A percentile compares a stretch with the other conserved stretches of the same genome.
Conservation (phyloP, 2,113 vertebrate genomes). For the Phyllostomus hastatus region DNA sequence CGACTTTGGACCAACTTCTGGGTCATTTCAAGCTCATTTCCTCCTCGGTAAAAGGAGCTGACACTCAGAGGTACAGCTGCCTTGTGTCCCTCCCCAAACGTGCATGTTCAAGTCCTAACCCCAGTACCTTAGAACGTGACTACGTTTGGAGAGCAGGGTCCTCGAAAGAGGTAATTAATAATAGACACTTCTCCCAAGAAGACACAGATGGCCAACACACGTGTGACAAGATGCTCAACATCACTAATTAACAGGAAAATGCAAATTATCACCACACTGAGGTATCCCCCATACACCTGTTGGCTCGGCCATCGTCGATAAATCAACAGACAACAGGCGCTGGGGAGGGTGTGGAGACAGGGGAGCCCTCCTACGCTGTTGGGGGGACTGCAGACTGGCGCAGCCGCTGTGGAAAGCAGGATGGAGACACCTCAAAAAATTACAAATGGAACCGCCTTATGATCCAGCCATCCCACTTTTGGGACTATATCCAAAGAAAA, state of each 20-base stretch:
- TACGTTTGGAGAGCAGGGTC: fast-evolving
- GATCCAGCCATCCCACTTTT: neutral
- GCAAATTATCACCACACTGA: neutral
- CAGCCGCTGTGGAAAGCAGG: neutral
- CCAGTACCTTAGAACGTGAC: neutral
- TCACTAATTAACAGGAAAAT: neutral
- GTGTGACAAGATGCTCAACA: neutral
- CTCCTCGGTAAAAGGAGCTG: neutral
- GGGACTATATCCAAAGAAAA: neutral
- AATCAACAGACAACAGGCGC: neutral
- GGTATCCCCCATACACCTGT: neutral
- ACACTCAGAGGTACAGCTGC: neutral
- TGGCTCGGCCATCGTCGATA: neutral
- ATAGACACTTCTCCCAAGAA: neutral
- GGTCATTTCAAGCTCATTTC: neutral
- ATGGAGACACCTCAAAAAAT: neutral
- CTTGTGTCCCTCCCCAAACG: no score
- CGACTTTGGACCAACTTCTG: neutral
- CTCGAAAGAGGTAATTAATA: neutral
- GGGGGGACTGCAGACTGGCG: neutral
- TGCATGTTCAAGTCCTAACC: neutral
- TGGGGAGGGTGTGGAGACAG: neutral
- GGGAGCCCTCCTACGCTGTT: neutral
- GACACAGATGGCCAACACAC: neutral
- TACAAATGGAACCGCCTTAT: neutral